Conservation (phyloP, 2,797 vertebrate genomes). For the Malurus leucopterus region DNA sequence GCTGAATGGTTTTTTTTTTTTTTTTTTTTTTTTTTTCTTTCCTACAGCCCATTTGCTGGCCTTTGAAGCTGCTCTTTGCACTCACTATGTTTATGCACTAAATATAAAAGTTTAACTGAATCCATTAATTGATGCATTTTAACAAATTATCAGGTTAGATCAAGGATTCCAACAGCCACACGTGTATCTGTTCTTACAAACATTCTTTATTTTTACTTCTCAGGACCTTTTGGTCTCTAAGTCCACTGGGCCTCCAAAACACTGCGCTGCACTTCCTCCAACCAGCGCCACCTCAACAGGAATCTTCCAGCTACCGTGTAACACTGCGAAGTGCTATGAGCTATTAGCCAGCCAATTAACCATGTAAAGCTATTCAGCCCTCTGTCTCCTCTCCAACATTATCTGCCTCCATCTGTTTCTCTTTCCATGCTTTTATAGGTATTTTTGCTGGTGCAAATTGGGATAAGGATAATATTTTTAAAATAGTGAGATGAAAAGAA, state of each 20-base stretch:
- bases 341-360: conserved; percentile 20
- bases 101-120: not conserved
- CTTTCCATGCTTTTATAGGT: not conserved
- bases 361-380: not conserved
- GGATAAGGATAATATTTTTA: not conserved
- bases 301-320: not conserved
- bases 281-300: accelerated
- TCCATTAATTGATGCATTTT: not conserved
- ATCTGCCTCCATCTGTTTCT: not conserved
- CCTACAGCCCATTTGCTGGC: not conserved
- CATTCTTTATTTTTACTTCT: not conserved
- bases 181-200: not conserved
- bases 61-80: not conserved
- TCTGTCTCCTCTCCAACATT: not conserved
- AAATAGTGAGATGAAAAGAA: not conserved
- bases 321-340: not conserved
- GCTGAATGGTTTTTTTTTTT: not conserved
- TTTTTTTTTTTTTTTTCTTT: not conserved
- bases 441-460: not conserved
- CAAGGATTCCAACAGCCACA: not conserved
- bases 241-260: not conserved
- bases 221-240: not conserved
- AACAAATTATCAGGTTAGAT: not conserved
- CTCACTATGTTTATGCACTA: not conserved
- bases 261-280: not conserved